phyloP scores from a whole-genome alignment of 2,113 vertebrate species.

The Progne subis region DNA sequence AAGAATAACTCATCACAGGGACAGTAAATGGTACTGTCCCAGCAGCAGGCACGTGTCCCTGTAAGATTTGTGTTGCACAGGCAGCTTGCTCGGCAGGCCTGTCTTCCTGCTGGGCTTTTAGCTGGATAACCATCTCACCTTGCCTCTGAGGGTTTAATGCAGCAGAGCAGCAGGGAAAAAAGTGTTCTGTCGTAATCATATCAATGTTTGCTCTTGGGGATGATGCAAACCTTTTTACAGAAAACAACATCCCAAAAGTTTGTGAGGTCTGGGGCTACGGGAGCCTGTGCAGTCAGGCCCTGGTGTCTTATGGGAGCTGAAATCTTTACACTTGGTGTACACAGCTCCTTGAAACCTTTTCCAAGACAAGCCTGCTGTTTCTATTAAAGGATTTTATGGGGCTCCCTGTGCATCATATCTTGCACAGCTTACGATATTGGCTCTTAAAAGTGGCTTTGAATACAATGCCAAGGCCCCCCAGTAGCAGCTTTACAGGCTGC shows the following conservation, averaged over 20 bases:
- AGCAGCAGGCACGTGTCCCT: rapidly evolving
- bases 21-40: background rate
- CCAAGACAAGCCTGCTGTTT: constrained; percentile 27
- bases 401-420: constrained; percentile 57
- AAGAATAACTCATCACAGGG: background rate
- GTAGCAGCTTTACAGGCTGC: constrained; percentile 63
- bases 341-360: background rate
- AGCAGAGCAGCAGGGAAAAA: background rate
- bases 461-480: constrained; percentile 66
- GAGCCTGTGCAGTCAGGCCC: background rate
- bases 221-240: background rate
- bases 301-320: background rate
- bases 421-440: constrained; percentile 6
- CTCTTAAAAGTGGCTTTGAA: constrained; percentile 61
- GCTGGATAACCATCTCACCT: background rate
- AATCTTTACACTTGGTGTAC: background rate
- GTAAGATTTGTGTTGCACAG: background rate
- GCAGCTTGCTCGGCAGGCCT: background rate
- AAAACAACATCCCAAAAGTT: background rate
- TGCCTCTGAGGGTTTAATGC: background rate
- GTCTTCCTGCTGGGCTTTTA: background rate
- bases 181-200: background rate
- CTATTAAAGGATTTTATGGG: constrained; percentile 72
- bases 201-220: rapidly evolving
- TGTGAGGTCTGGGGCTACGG: background rate